These are phyloP conservation scores for Druon quercuslanigerum DNA, from an alignment of 1,140 invertebrate species.

Conservation along the genomic window DNA sequence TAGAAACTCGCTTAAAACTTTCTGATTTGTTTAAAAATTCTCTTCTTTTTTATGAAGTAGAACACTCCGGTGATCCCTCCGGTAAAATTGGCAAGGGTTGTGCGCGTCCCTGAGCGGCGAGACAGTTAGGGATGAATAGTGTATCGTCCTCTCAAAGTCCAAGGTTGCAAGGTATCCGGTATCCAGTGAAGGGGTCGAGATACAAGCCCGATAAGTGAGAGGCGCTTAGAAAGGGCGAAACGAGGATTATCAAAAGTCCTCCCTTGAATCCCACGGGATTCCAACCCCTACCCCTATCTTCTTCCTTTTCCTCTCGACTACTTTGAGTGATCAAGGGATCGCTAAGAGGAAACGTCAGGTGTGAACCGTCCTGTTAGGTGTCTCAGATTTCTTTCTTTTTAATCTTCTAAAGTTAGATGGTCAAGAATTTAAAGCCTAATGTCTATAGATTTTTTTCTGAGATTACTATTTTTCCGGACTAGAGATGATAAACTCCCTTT, in stretches of 20 bases:
- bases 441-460: no score
- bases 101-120: not conserved
- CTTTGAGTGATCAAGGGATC: no score
- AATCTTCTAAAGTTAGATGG: no score
- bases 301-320: not conserved
- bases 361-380: no score
- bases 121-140: constrained; percentile 14
- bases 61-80: not conserved
- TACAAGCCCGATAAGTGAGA: constrained; percentile 64
- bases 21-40: not conserved
- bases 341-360: no score
- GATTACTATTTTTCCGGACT: no score
- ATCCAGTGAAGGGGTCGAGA: constrained; percentile 36
- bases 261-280: constrained; percentile 40
- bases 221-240: constrained; percentile 54
- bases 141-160: constrained; percentile 22
- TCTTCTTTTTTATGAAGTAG: not conserved
- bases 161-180: constrained; percentile 42
- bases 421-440: no score
- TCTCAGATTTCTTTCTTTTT: no score
- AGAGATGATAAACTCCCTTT: no score
- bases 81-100: not conserved
- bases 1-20: not conserved
- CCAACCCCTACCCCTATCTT: not conserved
- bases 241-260: constrained; percentile 60